Conservation (phyloP, 2,888 invertebrate species). For the Scaptomyza parva region DNA sequence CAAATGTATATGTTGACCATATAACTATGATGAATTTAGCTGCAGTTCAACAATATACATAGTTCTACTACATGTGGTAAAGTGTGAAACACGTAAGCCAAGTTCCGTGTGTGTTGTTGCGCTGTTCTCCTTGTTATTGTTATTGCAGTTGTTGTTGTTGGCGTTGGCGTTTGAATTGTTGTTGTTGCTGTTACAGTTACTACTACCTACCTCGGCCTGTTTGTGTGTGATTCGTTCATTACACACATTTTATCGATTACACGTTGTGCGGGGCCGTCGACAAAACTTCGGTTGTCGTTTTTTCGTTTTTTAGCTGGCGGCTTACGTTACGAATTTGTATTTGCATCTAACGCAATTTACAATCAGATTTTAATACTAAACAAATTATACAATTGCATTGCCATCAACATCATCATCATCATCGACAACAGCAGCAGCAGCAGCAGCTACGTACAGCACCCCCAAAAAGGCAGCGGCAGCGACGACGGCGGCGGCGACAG, state of each 20-base stretch:
- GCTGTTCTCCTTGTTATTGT: conserved; percentile 30
- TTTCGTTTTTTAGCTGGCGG: conserved; percentile 25
- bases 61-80: conserved; percentile 38
- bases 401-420: conserved; percentile 37
- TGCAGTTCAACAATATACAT: conserved; percentile 51
- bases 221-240: conserved; percentile 32
- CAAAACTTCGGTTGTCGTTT: too few species aligned
- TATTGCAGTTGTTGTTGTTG: conserved; percentile 12
- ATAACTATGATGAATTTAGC: conserved; percentile 31
- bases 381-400: conserved; percentile 76
- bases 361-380: conserved; percentile 62
- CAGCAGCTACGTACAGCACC: conserved; percentile 64
- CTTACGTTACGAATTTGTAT: conserved; percentile 39
- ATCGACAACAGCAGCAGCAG: conserved; percentile 8
- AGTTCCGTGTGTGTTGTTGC: conserved; percentile 39
- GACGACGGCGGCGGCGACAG: conserved; percentile 22
- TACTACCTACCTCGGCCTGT: conserved; percentile 28
- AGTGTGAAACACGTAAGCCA: conserved; percentile 61
- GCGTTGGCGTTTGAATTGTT: conserved; percentile 22
- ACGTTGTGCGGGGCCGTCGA: conserved; percentile 50
- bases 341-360: conserved; percentile 28
- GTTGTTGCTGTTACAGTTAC: conserved; percentile 16
- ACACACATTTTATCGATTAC: conserved; percentile 66
- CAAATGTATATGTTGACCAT: conserved; percentile 4
- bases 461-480: conserved; percentile 62